Percentiles rank a stretch among this genome's conserved stretches.
These are phyloP conservation scores for Drosophila jambulina DNA, from an alignment of 1,140 invertebrate species.

Conservation along the genomic window DNA sequence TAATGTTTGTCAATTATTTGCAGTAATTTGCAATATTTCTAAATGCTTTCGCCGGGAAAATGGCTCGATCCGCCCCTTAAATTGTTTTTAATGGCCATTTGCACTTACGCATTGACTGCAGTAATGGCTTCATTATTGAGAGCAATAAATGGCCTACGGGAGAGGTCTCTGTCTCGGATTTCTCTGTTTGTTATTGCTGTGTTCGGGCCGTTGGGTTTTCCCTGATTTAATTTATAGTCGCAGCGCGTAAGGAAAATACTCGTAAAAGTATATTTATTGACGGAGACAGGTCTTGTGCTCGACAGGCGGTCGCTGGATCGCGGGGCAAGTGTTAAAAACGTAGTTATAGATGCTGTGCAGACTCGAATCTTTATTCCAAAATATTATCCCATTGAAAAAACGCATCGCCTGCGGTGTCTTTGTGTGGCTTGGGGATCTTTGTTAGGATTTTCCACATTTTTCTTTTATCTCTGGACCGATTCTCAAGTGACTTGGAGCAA, in stretches of 20 bases:
- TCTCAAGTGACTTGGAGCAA: conserved; percentile 65
- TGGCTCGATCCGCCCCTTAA: conserved; percentile 63
- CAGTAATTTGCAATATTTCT: conserved; percentile 83
- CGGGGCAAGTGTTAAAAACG: conserved; percentile 72
- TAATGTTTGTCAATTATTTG: conserved; percentile 82
- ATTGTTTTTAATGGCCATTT: conserved; percentile 84
- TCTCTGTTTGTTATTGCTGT: conserved; percentile 51
- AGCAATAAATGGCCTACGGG: conserved; percentile 70
- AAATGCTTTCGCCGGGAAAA: conserved; percentile 61
- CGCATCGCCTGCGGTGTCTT: conserved; percentile 61
- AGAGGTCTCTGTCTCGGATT: conserved; percentile 25
- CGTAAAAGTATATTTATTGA: conserved; percentile 75
- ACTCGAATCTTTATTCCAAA: conserved; percentile 41
- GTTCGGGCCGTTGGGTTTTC: conserved; percentile 41
- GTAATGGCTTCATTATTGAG: conserved; percentile 74
- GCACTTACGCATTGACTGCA: conserved; percentile 66
- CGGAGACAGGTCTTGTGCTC: conserved; percentile 13
- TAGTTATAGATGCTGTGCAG: conserved; percentile 63
- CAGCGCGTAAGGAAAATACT: conserved; percentile 58
- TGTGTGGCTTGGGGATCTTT: conserved; percentile 39
- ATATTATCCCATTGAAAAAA: conserved; percentile 51
- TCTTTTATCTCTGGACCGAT: conserved; percentile 31
- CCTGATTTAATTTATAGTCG: conserved; percentile 69
- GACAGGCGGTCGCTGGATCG: conserved; percentile 27
- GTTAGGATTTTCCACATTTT: conserved; percentile 23